Evolutionary conservation across 2,888 invertebrate species (phyloP).

Genomic region (Nipponacmea schrenckii): DNA sequence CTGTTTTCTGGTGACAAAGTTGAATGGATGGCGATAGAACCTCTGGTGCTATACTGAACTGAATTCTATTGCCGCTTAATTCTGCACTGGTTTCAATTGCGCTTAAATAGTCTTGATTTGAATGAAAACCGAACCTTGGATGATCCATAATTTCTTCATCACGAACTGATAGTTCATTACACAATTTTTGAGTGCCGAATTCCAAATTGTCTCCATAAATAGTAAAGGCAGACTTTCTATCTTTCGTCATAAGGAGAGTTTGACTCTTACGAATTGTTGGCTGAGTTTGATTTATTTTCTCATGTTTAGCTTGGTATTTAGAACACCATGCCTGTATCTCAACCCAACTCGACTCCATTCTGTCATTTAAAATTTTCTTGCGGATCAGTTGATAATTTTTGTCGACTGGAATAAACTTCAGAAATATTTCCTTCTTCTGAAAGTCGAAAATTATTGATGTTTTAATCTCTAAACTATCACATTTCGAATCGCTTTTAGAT

Average conservation of each 20-base stretch:
- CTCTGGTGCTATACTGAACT: not conserved
- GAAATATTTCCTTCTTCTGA: not conserved
- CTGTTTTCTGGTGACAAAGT: conserved; percentile 25
- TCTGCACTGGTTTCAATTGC: not conserved
- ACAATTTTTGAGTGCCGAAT: not conserved
- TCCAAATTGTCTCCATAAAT: not conserved
- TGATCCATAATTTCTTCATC: not conserved
- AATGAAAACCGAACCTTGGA: not conserved
- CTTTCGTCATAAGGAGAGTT: not conserved
- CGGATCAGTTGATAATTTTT: not conserved
- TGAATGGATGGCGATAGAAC: not conserved
- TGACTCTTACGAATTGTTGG: not conserved
- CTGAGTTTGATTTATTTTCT: not conserved
- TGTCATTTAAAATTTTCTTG: not conserved
- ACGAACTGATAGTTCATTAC: not conserved
- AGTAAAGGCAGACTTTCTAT: not conserved
- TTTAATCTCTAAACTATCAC: not conserved
- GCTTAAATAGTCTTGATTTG: not conserved
- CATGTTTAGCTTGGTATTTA: not conserved
- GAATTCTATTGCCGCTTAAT: not conserved
- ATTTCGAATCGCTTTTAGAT: not conserved
- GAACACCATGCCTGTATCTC: not conserved
- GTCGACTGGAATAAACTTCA: not conserved
- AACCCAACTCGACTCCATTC: not conserved
- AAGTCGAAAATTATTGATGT: not conserved